Evolutionary conservation across 1,140 invertebrate genomes (phyloP).

Genomic region (Arctopsyche grandis): DNA sequence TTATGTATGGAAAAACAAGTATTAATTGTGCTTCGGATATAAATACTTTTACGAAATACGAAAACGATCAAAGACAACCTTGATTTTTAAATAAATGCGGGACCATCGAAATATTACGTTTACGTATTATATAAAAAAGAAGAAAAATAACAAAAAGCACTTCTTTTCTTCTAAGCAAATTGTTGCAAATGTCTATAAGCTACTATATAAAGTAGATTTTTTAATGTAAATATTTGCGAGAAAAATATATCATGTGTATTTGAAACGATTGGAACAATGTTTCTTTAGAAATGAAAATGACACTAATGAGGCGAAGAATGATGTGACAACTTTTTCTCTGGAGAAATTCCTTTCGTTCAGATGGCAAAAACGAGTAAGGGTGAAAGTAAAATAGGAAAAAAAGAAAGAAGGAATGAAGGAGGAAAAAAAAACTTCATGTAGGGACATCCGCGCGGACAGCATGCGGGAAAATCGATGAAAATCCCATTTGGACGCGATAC

Average conservation of each 20-base stretch:
- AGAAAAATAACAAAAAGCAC: too few relatives aligned
- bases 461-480: background rate
- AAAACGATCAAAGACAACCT: too few relatives aligned
- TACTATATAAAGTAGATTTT: background rate
- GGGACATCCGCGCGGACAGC: background rate
- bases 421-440: background rate
- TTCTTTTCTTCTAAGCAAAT: too few relatives aligned
- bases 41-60: too few relatives aligned
- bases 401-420: background rate
- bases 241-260: background rate
- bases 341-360: background rate
- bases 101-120: too few relatives aligned
- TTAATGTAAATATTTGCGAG: background rate
- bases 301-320: slow-evolving; percentile 28
- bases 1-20: too few relatives aligned
- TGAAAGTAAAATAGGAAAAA: background rate
- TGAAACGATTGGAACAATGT: slow-evolving; percentile 11
- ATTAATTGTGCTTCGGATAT: too few relatives aligned
- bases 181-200: too few relatives aligned
- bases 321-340: slow-evolving; percentile 25
- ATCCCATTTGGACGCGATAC: slow-evolving; percentile 4
- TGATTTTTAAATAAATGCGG: too few relatives aligned
- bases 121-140: too few relatives aligned
- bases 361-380: background rate
- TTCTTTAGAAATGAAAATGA: slow-evolving; percentile 24